Evolutionary conservation across 1,140 invertebrate genomes (phyloP).

Genomic region (Drosophila guanche): DNA sequence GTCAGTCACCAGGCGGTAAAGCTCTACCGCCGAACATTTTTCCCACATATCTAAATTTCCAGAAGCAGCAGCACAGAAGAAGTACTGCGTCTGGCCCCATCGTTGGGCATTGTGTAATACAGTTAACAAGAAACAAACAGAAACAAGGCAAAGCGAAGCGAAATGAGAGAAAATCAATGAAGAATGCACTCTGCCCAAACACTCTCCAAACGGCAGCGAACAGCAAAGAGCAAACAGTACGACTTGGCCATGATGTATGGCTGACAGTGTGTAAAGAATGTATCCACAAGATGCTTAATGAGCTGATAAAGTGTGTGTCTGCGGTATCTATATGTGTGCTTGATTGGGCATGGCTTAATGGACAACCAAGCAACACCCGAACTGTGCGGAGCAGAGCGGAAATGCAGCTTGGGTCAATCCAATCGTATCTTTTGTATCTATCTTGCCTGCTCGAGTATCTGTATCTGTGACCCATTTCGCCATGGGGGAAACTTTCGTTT

Average conservation of each 20-base stretch:
- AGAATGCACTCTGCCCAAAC: conserved; percentile 71
- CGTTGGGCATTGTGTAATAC: conserved; percentile 68
- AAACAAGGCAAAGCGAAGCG: conserved; percentile 23
- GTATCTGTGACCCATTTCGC: conserved; percentile 63
- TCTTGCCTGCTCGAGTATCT: conserved; percentile 25
- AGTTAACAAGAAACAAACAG: conserved; percentile 80
- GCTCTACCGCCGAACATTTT: conserved; percentile 35
- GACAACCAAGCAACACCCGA: conserved; percentile 30
- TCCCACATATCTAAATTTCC: conserved; percentile 77
- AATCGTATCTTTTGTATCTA: conserved; percentile 41
- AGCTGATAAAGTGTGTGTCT: conserved; percentile 68
- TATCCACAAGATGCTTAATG: conserved; percentile 62
- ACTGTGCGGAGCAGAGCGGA: conserved; percentile 11
- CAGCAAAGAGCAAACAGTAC: conserved; percentile 42
- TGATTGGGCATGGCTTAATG: conserved; percentile 55
- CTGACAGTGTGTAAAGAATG: conserved; percentile 34
- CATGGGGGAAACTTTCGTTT: conserved; percentile 63
- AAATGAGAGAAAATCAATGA: conserved; percentile 60
- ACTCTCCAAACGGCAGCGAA: conserved; percentile 44
- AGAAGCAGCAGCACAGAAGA: conserved; percentile 41
- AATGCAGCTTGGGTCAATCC: conserved; percentile 44
- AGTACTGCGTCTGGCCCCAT: conserved; percentile 30
- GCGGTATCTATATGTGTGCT: conserved; percentile 27
- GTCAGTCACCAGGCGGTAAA: conserved; percentile 6
- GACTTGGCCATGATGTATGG: conserved; percentile 42